These are phyloP conservation scores for Pocillopora verrucosa DNA, from an alignment of 64 coral and sea anemone genomes.

Conservation along the genomic window DNA sequence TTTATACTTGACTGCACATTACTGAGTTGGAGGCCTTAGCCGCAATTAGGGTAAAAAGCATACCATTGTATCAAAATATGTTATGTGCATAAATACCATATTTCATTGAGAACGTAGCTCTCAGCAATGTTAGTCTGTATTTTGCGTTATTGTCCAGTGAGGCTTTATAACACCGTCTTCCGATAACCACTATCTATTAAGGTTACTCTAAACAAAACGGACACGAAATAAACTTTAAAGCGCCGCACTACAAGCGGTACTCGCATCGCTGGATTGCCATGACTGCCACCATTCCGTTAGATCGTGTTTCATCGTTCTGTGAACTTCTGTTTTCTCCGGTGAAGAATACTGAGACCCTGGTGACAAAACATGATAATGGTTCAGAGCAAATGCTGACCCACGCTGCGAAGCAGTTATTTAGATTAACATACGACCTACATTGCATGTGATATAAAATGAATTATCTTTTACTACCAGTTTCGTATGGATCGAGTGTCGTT, in stretches of 20 bases:
- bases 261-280: neutral
- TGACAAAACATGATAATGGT: neutral
- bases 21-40: neutral
- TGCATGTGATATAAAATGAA: no score
- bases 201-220: neutral
- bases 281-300: neutral
- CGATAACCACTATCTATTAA: neutral
- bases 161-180: neutral
- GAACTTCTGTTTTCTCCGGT: neutral
- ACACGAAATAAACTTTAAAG: neutral
- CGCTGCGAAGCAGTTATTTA: neutral
- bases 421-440: neutral
- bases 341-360: neutral
- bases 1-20: constrained; percentile 18
- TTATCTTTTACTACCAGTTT: neutral
- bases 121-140: neutral
- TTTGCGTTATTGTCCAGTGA: neutral
- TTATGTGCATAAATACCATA: neutral
- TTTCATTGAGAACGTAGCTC: neutral
- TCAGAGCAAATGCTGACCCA: neutral
- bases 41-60: neutral
- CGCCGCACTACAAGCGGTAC: neutral
- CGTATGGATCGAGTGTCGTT: neutral
- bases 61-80: neutral
- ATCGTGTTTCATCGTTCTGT: constrained; percentile 11